These are phyloP conservation scores for Epsilonema sp. DNA, from an alignment of 2,888 invertebrate species.

Conservation along the genomic window DNA sequence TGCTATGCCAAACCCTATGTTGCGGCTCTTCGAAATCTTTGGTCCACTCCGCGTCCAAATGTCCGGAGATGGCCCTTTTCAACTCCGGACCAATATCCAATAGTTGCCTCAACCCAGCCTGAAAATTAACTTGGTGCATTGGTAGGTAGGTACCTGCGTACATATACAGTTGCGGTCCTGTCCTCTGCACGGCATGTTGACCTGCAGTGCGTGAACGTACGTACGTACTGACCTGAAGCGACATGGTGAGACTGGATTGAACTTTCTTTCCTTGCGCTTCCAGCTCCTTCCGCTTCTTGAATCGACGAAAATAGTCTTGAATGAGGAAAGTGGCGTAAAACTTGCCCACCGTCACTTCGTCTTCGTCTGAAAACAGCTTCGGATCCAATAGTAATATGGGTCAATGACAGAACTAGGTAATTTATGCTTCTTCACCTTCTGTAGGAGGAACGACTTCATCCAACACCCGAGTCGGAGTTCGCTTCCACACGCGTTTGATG, in stretches of 20 bases:
- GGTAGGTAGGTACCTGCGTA: too few relatives aligned
- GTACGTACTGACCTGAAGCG: too few relatives aligned
- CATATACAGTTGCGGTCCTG: too few relatives aligned
- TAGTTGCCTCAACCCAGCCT: too few relatives aligned
- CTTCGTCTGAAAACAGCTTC: constrained; percentile 42
- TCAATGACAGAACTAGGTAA: too few relatives aligned
- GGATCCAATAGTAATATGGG: not conserved
- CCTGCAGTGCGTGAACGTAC: too few relatives aligned
- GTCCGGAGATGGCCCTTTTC: not conserved
- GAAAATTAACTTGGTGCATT: too few relatives aligned
- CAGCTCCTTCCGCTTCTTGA: constrained; percentile 55
- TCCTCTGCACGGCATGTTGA: too few relatives aligned
- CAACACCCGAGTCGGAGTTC: not conserved
- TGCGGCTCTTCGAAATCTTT: constrained; percentile 3
- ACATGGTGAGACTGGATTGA: not conserved
- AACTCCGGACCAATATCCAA: too few relatives aligned
- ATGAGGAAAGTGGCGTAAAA: constrained; percentile 95
- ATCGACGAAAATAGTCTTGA: constrained; percentile 88
- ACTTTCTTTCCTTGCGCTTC: constrained; percentile 43
- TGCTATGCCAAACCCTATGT: constrained; percentile 26
- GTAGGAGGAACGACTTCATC: not conserved
- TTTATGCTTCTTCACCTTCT: too few relatives aligned
- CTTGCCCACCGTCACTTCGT: constrained; percentile 86
- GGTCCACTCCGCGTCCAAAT: constrained; percentile 1
- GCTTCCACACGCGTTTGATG: not conserved